These are phyloP conservation scores for Drosophila asahinai DNA, from an alignment of 1,140 invertebrate species.

Conservation along the genomic window DNA sequence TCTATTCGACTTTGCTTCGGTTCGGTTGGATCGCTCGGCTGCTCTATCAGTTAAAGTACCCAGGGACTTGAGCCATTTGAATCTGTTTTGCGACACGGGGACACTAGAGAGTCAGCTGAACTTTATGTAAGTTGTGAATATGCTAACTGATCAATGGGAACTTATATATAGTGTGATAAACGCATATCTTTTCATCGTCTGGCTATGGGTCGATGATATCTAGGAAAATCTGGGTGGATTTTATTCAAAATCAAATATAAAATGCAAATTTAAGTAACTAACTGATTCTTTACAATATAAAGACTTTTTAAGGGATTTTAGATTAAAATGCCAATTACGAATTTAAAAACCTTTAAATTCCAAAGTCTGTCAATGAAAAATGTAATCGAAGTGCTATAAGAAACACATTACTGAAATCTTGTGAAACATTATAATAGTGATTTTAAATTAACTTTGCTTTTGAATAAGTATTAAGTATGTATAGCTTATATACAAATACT, in stretches of 20 bases:
- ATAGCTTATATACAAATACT: too few species aligned
- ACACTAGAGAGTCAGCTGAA: constrained; percentile 11
- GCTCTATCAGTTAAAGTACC: constrained; percentile 44
- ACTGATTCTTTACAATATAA: background rate
- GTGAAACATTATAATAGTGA: too few species aligned
- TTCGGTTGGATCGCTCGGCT: constrained; percentile 11
- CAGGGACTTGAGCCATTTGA: constrained; percentile 37
- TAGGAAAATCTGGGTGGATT: background rate
- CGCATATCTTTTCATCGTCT: constrained; percentile 14
- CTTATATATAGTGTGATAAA: background rate
- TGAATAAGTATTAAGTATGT: too few species aligned
- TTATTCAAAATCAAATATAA: background rate
- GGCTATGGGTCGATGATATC: background rate
- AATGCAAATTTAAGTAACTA: background rate
- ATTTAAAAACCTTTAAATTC: background rate
- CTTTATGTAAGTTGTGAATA: constrained; percentile 18
- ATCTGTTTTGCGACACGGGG: constrained; percentile 32
- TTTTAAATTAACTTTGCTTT: too few species aligned
- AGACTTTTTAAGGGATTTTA: background rate
- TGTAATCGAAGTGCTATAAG: background rate
- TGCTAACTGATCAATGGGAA: constrained; percentile 2
- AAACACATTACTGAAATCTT: too few species aligned
- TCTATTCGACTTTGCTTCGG: constrained; percentile 19
- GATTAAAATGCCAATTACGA: background rate
- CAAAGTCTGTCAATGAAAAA: background rate